Base-by-base conservation (phyloP, 2,113 vertebrate species). In the Choloepus hoffmanni region DNA sequence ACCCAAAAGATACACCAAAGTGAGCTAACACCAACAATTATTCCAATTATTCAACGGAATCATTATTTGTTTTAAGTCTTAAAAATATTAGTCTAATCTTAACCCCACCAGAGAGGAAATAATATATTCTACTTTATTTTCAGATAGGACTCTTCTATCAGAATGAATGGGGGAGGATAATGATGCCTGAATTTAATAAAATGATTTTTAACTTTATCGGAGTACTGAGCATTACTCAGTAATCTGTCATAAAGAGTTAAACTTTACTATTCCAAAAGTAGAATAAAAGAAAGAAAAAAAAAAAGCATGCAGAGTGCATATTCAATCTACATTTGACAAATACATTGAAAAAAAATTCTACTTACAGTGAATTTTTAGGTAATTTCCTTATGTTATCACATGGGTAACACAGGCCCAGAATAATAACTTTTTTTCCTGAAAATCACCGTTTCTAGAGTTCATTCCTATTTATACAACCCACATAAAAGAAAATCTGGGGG, bases 161-260 rank as follows among this genome's bases (percentile, higher is more conserved):
- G 86, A 92, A 92, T 65, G 26, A 62, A 90, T 74, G 9, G 13
- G 11, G 65, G 12, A 94, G 2, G 26, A 53, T 40, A 90, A 78
- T 36, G 16, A 93, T 83, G 26, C 21, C 40, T 92, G 26, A 94
- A 89, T 92, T 92, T 94, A 95, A 50, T 68, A 67, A 79, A 7
- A 9, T 91, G 58, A 67, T 62, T 78, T 85, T 90, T 92, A 78
- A 85, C 19, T 86, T 86, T 65, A 73, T 12, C 62, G 26, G 15
- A 78, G 30, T 72, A 55, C 53, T 92, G 23, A 24, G 33, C 36
- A 95, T 60, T 94, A 50, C 13, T 72, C 18, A 89, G 50, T 62
- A 94, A 78, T 85, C n/a, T 84, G 14, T 86, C 76, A 82, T 36
- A 91, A 92, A 95, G 26, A 93, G 6, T 65, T 90, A 90, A 91